Evolutionary conservation across 1,140 invertebrate species (phyloP).

Genomic region (Araneus ventricosus): DNA sequence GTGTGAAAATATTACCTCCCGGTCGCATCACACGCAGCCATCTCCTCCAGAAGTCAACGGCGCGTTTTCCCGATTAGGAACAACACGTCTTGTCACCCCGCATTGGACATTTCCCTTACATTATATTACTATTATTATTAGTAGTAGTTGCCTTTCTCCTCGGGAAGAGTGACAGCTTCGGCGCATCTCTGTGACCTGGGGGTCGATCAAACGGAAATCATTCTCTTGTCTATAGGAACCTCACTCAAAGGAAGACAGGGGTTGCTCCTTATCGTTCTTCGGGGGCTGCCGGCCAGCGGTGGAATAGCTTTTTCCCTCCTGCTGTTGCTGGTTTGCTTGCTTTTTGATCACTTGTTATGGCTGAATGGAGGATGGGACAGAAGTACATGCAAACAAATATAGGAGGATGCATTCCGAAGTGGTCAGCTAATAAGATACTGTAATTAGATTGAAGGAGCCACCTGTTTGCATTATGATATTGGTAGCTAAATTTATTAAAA

Average conservation of each 20-base stretch:
- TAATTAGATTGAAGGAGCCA: neutral
- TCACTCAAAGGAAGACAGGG: constrained; percentile 51
- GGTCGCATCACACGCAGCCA: neutral
- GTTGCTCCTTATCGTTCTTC: constrained; percentile 36
- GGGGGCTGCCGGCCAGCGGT: neutral
- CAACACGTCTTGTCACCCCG: constrained; percentile 32
- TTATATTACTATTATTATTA: constrained; percentile 69
- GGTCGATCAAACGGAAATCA: constrained; percentile 72
- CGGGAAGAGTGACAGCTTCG: constrained; percentile 37
- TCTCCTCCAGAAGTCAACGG: constrained; percentile 34
- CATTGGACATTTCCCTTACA: constrained; percentile 62
- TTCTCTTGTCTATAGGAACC: constrained; percentile 70
- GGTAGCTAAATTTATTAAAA: too few relatives aligned
- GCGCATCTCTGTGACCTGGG: constrained; percentile 41
- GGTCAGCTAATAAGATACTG: neutral
- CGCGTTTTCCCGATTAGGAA: constrained; percentile 56
- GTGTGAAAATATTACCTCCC: constrained; percentile 38
- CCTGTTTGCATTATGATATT: too few relatives aligned
- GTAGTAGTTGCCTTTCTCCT: constrained; percentile 19
- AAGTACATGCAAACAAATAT: neutral
- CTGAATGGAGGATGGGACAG: neutral
- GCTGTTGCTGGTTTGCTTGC: neutral
- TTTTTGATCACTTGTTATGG: neutral
- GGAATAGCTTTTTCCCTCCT: constrained; percentile 8
- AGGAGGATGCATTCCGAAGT: neutral